Evolutionary conservation across 2,888 invertebrate species (phyloP).

Genomic region (Pristionchus arcanus): DNA sequence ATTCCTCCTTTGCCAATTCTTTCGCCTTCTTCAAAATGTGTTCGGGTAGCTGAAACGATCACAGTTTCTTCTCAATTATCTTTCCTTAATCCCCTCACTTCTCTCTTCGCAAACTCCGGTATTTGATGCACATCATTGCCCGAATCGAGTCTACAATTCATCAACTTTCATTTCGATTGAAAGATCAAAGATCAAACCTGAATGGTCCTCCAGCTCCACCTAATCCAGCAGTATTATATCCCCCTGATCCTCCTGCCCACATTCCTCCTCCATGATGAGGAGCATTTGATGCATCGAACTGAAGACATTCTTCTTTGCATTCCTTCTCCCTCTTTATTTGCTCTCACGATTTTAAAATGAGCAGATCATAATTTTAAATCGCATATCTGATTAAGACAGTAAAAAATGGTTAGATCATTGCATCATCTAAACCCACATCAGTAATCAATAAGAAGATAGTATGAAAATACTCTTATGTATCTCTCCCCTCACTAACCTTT

Average conservation of each 20-base stretch:
- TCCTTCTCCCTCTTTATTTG: neutral
- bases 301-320: neutral
- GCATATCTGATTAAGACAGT: no score
- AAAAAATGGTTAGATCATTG: no score
- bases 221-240: slow-evolving; percentile 92
- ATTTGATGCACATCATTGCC: slow-evolving; percentile 93
- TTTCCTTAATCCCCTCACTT: slow-evolving; percentile 74
- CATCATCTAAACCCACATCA: no score
- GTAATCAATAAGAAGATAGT: no score
- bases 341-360: neutral
- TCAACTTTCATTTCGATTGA: neutral
- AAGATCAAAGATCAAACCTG: slow-evolving; percentile 72
- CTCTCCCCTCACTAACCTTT: slow-evolving; percentile 82
- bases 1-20: slow-evolving; percentile 90
- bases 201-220: slow-evolving; percentile 98
- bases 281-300: slow-evolving; percentile 80
- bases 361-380: neutral
- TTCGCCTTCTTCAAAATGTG: slow-evolving; percentile 89
- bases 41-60: slow-evolving; percentile 85
- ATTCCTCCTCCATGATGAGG: slow-evolving; percentile 97
- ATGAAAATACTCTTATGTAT: no score
- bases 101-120: slow-evolving; percentile 91
- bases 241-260: slow-evolving; percentile 95
- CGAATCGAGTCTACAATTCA: slow-evolving; percentile 86
- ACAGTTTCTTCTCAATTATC: neutral